These are phyloP conservation scores for Apostichopus japonicus DNA, from an alignment of 35 echinoderm and acorn worm genomes.

Conservation along the genomic window DNA sequence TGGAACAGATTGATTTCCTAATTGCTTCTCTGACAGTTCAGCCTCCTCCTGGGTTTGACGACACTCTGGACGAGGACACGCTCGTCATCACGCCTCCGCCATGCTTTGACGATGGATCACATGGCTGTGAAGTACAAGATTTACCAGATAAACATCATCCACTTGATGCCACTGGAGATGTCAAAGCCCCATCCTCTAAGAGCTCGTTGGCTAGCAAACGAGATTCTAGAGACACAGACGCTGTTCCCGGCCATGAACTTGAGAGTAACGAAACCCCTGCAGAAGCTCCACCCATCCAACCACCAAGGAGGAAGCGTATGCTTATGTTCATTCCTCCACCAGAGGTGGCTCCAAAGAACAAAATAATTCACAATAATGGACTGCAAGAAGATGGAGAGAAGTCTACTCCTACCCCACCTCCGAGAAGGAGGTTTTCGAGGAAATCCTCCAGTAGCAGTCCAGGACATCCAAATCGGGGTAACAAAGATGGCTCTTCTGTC, in stretches of 20 bases:
- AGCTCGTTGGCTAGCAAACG: not conserved
- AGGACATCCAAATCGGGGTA: not conserved
- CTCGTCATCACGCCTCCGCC: slow-evolving; percentile 74
- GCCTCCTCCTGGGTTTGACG: slow-evolving; percentile 68
- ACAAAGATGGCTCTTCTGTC: not conserved
- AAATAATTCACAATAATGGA: not conserved
- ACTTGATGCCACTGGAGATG: not conserved
- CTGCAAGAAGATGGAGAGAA: not conserved
- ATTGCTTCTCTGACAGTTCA: slow-evolving; percentile 79
- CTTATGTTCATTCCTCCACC: not conserved
- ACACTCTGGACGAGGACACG: slow-evolving; percentile 66
- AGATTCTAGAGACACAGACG: not conserved
- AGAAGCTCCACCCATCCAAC: not conserved
- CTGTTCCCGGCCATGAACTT: not conserved
- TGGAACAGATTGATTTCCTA: slow-evolving; percentile 59
- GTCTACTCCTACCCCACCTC: slow-evolving; percentile 3
- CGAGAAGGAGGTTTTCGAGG: slow-evolving; percentile 1
- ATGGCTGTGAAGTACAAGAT: not conserved
- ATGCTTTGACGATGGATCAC: slow-evolving; percentile 64
- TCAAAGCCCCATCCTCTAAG: not conserved
- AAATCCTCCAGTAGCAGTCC: not conserved
- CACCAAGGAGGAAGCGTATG: not conserved
- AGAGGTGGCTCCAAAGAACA: not conserved
- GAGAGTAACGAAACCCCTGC: not conserved
- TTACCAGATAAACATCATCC: not conserved